Base-by-base conservation (phyloP, 2,888 invertebrate species). In the Rhodophaea formosa region DNA sequence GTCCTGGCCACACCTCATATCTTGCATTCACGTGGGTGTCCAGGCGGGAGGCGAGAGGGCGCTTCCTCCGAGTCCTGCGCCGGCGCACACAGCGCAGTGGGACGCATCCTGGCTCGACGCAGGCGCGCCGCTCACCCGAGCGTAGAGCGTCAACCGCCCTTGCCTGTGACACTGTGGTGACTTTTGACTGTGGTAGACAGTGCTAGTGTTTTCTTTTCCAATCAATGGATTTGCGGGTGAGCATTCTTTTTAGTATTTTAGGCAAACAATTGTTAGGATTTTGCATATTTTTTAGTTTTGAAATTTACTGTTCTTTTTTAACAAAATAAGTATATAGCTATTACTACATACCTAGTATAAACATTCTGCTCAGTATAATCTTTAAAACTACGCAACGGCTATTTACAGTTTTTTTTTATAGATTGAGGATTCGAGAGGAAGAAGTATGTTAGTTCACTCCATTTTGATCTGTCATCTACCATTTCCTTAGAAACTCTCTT, bases 171-270 rank as follows among this genome's bases (percentile, higher is more conserved):
- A 64, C 55, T 70, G 72, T 76, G 39, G n/a, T 39, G n/a, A 39
- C 39, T 39, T 75, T 23, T 69, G 74, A 67, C 61, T 53, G 30
- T 56, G 65, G 77, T 80, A 73, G 15, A 55, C 60, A 74, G 70
- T 77, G 75, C 70, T 59, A 71, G 54, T 32, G 75, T 81, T 79
- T 62, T 71, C 75, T 66, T 59, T 51, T 8, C 8, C 59, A 82
- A 84, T 78, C 76, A 64, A 86, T 87, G 85, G 81, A 88, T 81
- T 72, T 86, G 65, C 77, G 74, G 83, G 87, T 87, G 65, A 85
- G 86, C 62, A 32, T 53, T 60, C n/a, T 14, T 12, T 39, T 39
- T 5, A 12, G 6, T 39, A 0, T 5, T n/a, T 39, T 3, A 23
- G 5, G 23, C 23, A 23, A 3, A 3, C 2, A 3, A 23, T 23